phyloP scores from a whole-genome alignment of 2,888 invertebrate genomes.

The Cyclophora punctaria region DNA sequence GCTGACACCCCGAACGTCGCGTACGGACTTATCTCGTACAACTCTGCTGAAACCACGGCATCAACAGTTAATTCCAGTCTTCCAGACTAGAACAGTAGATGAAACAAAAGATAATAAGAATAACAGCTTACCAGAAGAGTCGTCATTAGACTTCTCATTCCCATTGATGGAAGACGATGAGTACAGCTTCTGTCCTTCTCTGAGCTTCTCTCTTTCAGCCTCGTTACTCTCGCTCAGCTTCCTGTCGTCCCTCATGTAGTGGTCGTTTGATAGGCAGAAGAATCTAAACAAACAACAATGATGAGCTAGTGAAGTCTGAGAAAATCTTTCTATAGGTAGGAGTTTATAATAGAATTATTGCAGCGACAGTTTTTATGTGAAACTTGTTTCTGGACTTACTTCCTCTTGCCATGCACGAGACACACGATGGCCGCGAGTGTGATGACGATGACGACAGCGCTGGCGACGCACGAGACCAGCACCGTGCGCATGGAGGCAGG shows the following conservation, averaged over 20 bases:
- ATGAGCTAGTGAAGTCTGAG: no score
- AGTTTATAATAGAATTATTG: no score
- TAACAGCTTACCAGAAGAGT: conserved; percentile 56
- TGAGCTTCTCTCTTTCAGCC: conserved; percentile 64
- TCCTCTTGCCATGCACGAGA: conserved; percentile 57
- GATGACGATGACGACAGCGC: conserved; percentile 51
- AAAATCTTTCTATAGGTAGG: no score
- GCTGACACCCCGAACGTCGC: conserved; percentile 80
- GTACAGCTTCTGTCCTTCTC: conserved; percentile 69
- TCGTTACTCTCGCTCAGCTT: conserved; percentile 71
- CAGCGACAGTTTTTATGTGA: no score
- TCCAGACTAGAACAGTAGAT: background rate
- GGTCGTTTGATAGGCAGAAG: conserved; percentile 59
- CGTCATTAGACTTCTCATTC: conserved; percentile 71
- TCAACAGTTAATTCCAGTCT: no score
- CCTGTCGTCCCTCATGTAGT: conserved; percentile 64
- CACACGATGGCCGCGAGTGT: conserved; percentile 55
- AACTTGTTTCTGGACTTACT: conserved; percentile 28
- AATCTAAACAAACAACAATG: conserved; percentile 33
- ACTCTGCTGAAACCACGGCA: conserved; percentile 61
- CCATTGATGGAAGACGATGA: conserved; percentile 71
- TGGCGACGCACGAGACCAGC: conserved; percentile 55
- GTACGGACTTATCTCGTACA: conserved; percentile 88
- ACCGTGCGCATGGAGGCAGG: conserved; percentile 48
- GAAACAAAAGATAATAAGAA: background rate